Evolutionary conservation across 1,140 invertebrate genomes (phyloP), one percentile per base, ranked within the genome.

Genomic region (Pseudomyrmex pallidus): DNA sequence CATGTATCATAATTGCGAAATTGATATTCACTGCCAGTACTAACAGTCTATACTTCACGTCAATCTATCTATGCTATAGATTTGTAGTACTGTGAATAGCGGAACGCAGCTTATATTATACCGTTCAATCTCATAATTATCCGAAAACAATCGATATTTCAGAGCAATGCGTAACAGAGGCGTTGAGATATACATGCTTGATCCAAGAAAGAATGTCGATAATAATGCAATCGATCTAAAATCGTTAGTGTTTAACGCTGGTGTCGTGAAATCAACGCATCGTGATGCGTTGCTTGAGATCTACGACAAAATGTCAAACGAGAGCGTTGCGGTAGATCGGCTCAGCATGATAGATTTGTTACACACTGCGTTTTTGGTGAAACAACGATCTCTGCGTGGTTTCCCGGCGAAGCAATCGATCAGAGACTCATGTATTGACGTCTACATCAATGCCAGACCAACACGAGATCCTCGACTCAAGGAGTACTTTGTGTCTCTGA

Each of bases 91-190:
- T 35, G 35, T 35, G 5, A 35, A 7, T 35, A 35, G 7, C 0
- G 5, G 35, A 35, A 35, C 35, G 35, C 35, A 35, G 4, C 5
- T 35, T 35, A 35, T 35, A 35, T 35, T 35, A 35, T 35, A 35
- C 0, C 35, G 35, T 35, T 35, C 35, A 35, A 0, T 35, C 5
- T 35, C 0, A 35, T 35, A 35, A 35, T 35, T 35, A 35, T 7
- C 35, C 35, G 35, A 35, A 35, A 35, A 54, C 44, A 2, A 76
- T 13, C 5, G 12, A 44, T 15, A 86, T 94, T 94, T 70, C 90
- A 96, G 99, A 91, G 99, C 99, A 0, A 99, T 99, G 99, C 96
- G 99, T 82, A 99, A 99, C 92, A 95, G 99, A 92, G 98, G 99
- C 3, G 96, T 99, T 0, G 99, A 99, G 95, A 97, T 99, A 85